These are phyloP conservation scores for Lasioglossum oenotherae DNA, from an alignment of 2,888 invertebrate species.

Conservation along the genomic window DNA sequence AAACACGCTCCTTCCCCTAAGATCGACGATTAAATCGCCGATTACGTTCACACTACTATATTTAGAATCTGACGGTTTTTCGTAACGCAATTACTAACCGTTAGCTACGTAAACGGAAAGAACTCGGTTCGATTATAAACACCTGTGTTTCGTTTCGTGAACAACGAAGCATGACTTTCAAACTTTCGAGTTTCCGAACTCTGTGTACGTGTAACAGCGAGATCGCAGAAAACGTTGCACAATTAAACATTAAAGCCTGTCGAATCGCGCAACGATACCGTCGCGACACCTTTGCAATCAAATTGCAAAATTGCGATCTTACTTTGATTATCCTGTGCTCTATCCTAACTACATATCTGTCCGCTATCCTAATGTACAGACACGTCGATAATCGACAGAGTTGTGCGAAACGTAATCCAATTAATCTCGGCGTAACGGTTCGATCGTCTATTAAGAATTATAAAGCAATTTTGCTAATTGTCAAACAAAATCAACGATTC, in stretches of 20 bases:
- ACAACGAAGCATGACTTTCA: background rate
- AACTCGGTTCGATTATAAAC: background rate
- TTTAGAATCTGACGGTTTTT: constrained; percentile 47
- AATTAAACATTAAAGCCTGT: background rate
- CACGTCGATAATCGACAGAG: too few species aligned
- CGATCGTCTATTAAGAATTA: too few species aligned
- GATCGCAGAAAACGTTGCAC: background rate
- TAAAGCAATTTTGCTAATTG: too few species aligned
- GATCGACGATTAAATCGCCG: constrained; percentile 10
- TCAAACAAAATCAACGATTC: too few species aligned
- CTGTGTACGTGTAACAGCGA: background rate
- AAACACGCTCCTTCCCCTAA: background rate
- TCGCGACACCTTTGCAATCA: background rate
- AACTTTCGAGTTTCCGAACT: constrained; percentile 1
- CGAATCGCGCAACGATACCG: background rate
- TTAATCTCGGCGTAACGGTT: too few species aligned
- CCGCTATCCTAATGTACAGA: too few species aligned
- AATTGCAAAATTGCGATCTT: background rate
- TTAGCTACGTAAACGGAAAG: background rate
- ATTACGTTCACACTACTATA: constrained; percentile 34
- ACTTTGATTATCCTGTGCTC: background rate
- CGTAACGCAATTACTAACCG: constrained; percentile 17
- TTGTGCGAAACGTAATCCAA: too few species aligned
- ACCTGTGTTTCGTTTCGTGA: background rate
- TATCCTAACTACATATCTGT: too few species aligned